phyloP scores from a whole-genome alignment of 2,113 vertebrate genomes.

The Lampris incognitus region DNA sequence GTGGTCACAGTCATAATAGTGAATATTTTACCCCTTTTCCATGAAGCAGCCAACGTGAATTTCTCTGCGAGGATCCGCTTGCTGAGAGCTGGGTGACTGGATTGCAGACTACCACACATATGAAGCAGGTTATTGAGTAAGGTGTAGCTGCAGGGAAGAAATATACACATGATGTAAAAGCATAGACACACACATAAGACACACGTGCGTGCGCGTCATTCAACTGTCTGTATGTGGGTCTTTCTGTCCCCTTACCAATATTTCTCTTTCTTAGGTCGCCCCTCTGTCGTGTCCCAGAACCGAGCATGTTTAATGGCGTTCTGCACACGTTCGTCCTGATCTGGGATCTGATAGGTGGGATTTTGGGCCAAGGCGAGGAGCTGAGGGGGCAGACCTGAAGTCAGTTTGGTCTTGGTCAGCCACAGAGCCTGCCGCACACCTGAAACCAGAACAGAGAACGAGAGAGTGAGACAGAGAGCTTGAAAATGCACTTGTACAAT shows the following conservation, averaged over 20 bases:
- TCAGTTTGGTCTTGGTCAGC: slow-evolving; percentile 91
- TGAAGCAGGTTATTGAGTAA: slow-evolving; percentile 89
- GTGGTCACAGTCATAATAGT: neutral
- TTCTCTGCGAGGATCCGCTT: slow-evolving; percentile 85
- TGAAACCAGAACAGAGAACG: slow-evolving; percentile 52
- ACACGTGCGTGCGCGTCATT: neutral
- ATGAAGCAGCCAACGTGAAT: slow-evolving; percentile 81
- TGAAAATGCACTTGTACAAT: too few species aligned
- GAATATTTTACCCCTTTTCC: slow-evolving; percentile 88
- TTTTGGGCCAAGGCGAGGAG: slow-evolving; percentile 75
- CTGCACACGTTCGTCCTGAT: slow-evolving; percentile 83
- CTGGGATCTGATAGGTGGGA: slow-evolving; percentile 77
- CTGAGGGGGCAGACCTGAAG: slow-evolving; percentile 84
- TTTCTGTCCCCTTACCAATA: slow-evolving; percentile 84
- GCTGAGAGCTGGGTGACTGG: slow-evolving; percentile 78
- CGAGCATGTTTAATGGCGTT: slow-evolving; percentile 83
- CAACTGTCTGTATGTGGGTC: neutral
- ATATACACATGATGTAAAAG: neutral
- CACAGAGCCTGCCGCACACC: slow-evolving; percentile 92
- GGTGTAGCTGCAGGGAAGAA: slow-evolving; percentile 79
- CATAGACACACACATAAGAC: neutral
- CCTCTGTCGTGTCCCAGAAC: slow-evolving; percentile 87
- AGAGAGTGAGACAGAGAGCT: neutral
- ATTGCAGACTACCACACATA: slow-evolving; percentile 84
- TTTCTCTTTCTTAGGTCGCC: slow-evolving; percentile 73